Percentiles rank a stretch among this genome's conserved stretches.
Evolutionary conservation across 2,888 invertebrate species (phyloP).

Genomic region (Tachina grossa): DNA sequence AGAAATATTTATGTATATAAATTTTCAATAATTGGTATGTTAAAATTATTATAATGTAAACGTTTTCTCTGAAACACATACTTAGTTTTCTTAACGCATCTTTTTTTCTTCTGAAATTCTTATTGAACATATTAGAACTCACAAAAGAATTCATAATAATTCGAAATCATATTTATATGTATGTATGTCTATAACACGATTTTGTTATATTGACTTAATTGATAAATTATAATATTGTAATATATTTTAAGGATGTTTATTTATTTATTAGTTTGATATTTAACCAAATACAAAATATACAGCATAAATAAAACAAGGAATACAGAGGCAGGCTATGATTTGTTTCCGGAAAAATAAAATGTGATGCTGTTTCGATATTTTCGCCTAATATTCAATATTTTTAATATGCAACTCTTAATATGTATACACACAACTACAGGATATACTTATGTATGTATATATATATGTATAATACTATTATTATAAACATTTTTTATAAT

Average conservation of each 20-base stretch:
- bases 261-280: conserved; percentile 7
- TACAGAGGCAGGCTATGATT: conserved; percentile 11
- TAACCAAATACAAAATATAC: conserved; percentile 17
- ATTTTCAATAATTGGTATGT: conserved; percentile 64
- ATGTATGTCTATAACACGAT: neutral
- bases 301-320: conserved; percentile 40
- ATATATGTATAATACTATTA: conserved; percentile 22
- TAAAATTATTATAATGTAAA: conserved; percentile 60
- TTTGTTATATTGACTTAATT: conserved; percentile 16
- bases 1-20: conserved; percentile 53
- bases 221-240: neutral
- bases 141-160: neutral
- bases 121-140: conserved; percentile 40
- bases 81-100: conserved; percentile 40
- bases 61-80: conserved; percentile 41
- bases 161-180: neutral
- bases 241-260: conserved; percentile 13
- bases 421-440: conserved; percentile 45
- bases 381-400: conserved; percentile 34
- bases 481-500: conserved; percentile 59
- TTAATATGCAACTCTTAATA: conserved; percentile 26
- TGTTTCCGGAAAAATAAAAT: conserved; percentile 2
- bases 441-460: conserved; percentile 16
- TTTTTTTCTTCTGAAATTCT: conserved; percentile 6
- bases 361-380: conserved; percentile 45